Base-by-base conservation (phyloP, 2,113 vertebrate genomes). In the Eptesicus fuscus region DNA sequence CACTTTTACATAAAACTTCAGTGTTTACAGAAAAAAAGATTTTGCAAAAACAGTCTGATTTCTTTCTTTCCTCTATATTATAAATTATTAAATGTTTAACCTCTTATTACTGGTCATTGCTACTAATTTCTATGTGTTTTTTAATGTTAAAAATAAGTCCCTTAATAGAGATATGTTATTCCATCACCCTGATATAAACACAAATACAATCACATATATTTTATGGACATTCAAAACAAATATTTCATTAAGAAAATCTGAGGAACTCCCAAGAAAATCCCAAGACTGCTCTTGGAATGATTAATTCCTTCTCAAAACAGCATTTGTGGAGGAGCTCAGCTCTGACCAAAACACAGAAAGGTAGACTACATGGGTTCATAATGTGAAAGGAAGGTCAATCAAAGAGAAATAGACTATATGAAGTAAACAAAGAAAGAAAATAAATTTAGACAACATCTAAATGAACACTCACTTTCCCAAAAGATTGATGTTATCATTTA, bases 401-500 rank as follows among this genome's bases (percentile, higher is more conserved):
- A n/a, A 83, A 89, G 9, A 89, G n/a, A 87, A 63, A 93, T 0
- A 86, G 47, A 89, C 44, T 18, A 77, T 1, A 18, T 61, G 17
- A 88, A 65, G 11, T 49, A n/a, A 77, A 61, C 61, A n/a, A 74
- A 78, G 37, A 47, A 74, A 67, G 32, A n/a, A 90, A 79, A 49
- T 63, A 82, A 53, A 78, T 44, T 91, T 51, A 83, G 9, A 69
- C 17, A 61, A 70, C 4, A 71, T 51, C 7, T 82, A 82, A 5
- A 79, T 47, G 2, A 86, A 35, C 28, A 99, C 99, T 98, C 97
- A 99, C 99, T 99, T 99, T 91, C 99, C 99, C 97, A 99, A 98
- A 63, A 99, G 99, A 97, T 99, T 99, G 94, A 99, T 99, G 90
- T 99, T 99, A 93, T 99, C 99, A 56, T 97, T 99, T 77, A 99